Conservation (phyloP, 2,888 invertebrate genomes). For the Pomacea canaliculata region DNA sequence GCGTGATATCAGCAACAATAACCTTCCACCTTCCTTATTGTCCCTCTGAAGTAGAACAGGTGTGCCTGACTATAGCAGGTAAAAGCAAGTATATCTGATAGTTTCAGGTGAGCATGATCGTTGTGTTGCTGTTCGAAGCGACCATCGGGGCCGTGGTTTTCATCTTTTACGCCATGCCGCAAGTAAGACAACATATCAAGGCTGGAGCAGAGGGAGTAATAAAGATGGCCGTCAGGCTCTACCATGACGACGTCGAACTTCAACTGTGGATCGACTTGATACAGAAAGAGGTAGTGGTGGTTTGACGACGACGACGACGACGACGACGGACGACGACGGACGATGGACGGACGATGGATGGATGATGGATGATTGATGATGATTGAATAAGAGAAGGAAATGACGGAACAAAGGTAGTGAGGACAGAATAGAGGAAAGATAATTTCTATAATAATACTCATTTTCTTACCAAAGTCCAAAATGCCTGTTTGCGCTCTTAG, state of each 20-base stretch:
- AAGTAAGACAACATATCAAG: constrained; percentile 47
- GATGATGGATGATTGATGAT: background rate
- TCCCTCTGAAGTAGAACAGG: too few species aligned
- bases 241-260: constrained; percentile 58
- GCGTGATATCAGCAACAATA: too few species aligned
- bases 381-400: too few species aligned
- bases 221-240: constrained; percentile 54
- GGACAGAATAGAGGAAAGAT: too few species aligned
- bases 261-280: constrained; percentile 58
- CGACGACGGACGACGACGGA: background rate
- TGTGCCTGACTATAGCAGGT: too few species aligned
- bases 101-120: constrained; percentile 58
- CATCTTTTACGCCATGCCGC: constrained; percentile 60
- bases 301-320: background rate
- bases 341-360: background rate
- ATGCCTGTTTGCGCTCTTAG: too few species aligned
- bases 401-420: too few species aligned
- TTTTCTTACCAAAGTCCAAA: too few species aligned
- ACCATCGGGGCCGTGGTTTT: constrained; percentile 52
- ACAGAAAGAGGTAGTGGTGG: constrained; percentile 55
- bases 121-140: constrained; percentile 56
- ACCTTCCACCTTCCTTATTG: too few species aligned
- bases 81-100: constrained; percentile 31
- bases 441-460: too few species aligned
- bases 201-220: constrained; percentile 56